Percentiles rank a stretch among this genome's conserved stretches.
phyloP scores from a whole-genome alignment of 2,888 invertebrate species.

The Agriotes lineatus region DNA sequence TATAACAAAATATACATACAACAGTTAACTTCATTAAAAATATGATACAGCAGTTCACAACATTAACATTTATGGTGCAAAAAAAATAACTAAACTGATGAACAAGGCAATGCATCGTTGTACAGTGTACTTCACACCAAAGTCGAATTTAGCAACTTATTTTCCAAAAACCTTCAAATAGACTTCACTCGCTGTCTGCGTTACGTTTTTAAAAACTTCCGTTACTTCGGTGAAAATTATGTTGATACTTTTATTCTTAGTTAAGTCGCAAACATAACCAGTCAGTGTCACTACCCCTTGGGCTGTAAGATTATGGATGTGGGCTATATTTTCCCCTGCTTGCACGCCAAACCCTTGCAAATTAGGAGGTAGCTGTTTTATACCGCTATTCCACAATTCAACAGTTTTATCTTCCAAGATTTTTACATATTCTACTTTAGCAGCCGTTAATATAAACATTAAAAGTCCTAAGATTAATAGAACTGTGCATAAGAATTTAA shows the following conservation, averaged over 20 bases:
- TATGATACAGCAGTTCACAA: background rate
- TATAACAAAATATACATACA: background rate
- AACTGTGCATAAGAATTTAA: conserved; percentile 35
- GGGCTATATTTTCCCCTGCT: conserved; percentile 45
- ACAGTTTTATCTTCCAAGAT: conserved; percentile 49
- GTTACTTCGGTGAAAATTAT: conserved; percentile 31
- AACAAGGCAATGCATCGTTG: conserved; percentile 7
- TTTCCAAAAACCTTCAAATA: conserved; percentile 41
- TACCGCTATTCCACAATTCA: conserved; percentile 44
- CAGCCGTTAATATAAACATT: conserved; percentile 54
- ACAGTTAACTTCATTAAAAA: background rate
- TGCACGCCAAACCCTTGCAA: conserved; percentile 45
- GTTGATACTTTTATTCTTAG: conserved; percentile 36
- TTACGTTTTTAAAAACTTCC: conserved; percentile 34
- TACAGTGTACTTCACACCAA: background rate
- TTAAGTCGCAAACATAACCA: conserved; percentile 33
- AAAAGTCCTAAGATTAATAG: conserved; percentile 39
- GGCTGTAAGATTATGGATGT: conserved; percentile 49
- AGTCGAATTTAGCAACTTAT: background rate
- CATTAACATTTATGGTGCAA: conserved; percentile 7
- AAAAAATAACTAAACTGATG: conserved; percentile 3
- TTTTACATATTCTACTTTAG: conserved; percentile 48
- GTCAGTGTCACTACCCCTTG: conserved; percentile 43
- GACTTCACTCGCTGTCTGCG: conserved; percentile 31
- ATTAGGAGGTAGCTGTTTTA: conserved; percentile 49